Conservation (phyloP, 2,797 vertebrate species). For the Synanceia verrucosa region DNA sequence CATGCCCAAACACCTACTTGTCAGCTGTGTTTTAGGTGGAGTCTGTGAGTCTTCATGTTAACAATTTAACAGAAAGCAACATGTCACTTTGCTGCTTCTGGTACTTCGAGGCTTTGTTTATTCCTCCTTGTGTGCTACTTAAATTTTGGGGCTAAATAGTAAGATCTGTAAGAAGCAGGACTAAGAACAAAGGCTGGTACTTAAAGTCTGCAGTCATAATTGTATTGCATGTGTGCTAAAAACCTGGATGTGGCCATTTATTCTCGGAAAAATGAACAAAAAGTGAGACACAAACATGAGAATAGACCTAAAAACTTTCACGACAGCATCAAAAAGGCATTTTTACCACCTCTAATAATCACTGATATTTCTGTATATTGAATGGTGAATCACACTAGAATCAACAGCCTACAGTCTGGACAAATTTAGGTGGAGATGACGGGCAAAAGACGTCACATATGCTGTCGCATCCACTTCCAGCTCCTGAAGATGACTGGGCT, state of each 20-base stretch:
- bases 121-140: neutral
- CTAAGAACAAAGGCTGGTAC: neutral
- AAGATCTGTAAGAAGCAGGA: neutral
- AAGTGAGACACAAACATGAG: neutral
- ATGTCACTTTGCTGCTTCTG: neutral
- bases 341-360: neutral
- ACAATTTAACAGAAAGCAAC: neutral
- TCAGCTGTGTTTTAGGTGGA: neutral
- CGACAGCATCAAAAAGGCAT: neutral
- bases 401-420: neutral
- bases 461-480: neutral
- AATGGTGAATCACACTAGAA: slow-evolving; percentile 1
- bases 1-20: neutral
- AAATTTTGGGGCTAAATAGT: neutral
- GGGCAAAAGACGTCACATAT: neutral
- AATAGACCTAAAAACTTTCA: neutral
- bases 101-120: neutral
- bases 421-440: neutral
- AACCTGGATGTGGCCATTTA: neutral
- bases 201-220: neutral
- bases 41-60: neutral
- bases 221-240: neutral
- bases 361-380: neutral
- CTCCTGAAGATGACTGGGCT: slow-evolving; percentile 33
- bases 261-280: neutral